Evolutionary conservation across 2,113 vertebrate species (phyloP).

Genomic region (Protobothrops flavoviridis): DNA sequence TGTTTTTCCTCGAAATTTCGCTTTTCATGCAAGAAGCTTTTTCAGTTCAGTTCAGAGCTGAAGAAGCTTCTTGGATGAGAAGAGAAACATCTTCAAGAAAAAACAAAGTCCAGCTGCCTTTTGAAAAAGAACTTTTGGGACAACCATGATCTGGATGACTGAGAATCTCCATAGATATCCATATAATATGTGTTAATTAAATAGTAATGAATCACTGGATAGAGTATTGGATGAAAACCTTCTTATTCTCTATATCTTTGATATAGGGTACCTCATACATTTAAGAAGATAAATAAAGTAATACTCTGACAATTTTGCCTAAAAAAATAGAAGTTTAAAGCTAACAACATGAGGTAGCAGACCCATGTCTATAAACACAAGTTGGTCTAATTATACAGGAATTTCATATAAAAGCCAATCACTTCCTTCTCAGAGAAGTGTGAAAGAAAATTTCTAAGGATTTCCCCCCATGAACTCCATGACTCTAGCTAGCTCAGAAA

Average conservation of each 20-base stretch:
- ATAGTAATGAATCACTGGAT: neutral
- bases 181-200: neutral
- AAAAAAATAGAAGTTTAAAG: neutral
- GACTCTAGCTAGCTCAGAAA: neutral
- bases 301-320: neutral
- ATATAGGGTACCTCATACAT: neutral
- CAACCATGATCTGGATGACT: neutral
- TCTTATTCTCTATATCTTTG: neutral
- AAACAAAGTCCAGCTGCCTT: neutral
- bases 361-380: neutral
- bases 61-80: neutral
- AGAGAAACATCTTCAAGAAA: neutral
- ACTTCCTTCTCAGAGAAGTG: neutral
- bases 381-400: neutral
- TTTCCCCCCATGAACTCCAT: neutral
- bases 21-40: no score
- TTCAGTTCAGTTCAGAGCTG: neutral
- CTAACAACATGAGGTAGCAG: neutral
- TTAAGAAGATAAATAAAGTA: neutral
- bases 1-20: no score
- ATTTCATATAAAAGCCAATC: neutral
- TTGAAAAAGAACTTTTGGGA: neutral
- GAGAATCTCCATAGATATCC: neutral
- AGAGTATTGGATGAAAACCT: neutral
- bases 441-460: neutral